phyloP scores from a whole-genome alignment of 1,140 invertebrate species.

The Chrysopa pallens region DNA sequence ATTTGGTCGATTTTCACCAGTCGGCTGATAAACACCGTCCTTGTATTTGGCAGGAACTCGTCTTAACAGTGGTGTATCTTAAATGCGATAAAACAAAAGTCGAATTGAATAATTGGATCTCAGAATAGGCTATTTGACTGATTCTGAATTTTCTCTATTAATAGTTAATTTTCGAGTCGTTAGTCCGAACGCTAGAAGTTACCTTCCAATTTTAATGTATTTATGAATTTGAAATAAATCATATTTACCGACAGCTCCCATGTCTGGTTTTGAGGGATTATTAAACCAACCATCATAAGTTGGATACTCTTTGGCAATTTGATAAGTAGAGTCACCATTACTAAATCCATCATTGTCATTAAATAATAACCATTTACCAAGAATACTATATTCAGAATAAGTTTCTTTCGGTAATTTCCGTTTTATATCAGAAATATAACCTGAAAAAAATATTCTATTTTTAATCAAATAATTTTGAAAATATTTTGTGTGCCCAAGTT shows the following conservation, averaged over 20 bases:
- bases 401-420: no score
- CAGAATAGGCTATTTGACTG: background rate
- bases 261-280: constrained; percentile 34
- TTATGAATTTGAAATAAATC: no score
- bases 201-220: no score
- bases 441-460: no score
- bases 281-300: constrained; percentile 48
- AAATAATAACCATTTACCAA: background rate
- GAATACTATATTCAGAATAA: no score
- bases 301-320: constrained; percentile 21
- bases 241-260: constrained; percentile 35
- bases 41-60: constrained; percentile 37
- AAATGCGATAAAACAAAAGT: background rate
- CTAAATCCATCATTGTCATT: background rate
- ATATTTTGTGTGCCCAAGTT: no score
- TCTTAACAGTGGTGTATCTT: constrained; percentile 31
- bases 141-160: background rate
- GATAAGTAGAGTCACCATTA: background rate
- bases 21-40: constrained; percentile 39
- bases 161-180: constrained; percentile 1
- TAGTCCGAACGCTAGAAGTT: no score
- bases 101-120: background rate
- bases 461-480: no score
- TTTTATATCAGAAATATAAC: no score
- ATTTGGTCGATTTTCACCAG: constrained; percentile 28